phyloP scores from a whole-genome alignment of 2,797 vertebrate species.

The Aselliscus stoliczkanus region DNA sequence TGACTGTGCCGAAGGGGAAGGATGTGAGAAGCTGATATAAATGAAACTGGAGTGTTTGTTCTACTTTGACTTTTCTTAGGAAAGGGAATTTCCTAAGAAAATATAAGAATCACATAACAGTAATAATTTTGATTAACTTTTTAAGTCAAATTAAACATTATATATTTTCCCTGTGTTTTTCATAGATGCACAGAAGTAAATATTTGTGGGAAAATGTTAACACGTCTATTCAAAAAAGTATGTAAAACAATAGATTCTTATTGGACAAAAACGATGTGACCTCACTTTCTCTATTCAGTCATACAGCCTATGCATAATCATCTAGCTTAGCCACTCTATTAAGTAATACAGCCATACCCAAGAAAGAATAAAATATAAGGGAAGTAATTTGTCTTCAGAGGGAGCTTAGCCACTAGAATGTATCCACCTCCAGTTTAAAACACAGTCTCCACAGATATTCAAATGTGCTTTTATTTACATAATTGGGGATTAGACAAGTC shows the following conservation, averaged over 20 bases:
- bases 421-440: not conserved
- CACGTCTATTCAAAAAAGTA: not conserved
- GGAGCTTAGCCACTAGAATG: not conserved
- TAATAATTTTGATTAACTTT: not conserved
- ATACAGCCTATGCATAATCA: not conserved
- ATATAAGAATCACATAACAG: not conserved
- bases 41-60: not conserved
- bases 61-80: not conserved
- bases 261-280: not conserved
- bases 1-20: not conserved
- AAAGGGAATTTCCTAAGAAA: not conserved
- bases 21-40: not conserved
- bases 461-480: not conserved
- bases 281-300: not conserved
- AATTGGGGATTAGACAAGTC: not conserved
- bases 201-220: not conserved
- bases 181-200: not conserved
- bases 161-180: not conserved
- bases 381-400: not conserved
- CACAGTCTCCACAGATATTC: not conserved
- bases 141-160: not conserved
- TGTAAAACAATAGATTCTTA: not conserved
- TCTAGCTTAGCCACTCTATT: not conserved
- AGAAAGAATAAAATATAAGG: not conserved
- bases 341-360: not conserved